These are phyloP conservation scores for Cephonodes hylas DNA, from an alignment of 2,888 invertebrate genomes.

Conservation along the genomic window DNA sequence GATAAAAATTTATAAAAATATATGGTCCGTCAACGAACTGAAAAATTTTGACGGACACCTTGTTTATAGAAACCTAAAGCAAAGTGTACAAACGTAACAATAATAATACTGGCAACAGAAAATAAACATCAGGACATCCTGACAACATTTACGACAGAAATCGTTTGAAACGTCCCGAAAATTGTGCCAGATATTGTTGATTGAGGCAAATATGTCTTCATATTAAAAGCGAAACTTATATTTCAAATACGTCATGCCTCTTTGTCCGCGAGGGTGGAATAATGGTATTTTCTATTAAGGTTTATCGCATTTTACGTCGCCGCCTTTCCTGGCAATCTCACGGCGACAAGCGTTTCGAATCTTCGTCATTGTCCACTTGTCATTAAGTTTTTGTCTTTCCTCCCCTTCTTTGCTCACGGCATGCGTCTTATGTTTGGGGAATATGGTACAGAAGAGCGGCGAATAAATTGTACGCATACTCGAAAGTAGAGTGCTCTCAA, in stretches of 20 bases:
- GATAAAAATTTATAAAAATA: too few species aligned
- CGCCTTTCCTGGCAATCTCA: conserved; percentile 56
- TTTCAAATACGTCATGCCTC: background rate
- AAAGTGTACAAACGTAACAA: too few species aligned
- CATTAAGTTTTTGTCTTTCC: conserved; percentile 78
- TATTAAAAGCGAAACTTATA: background rate
- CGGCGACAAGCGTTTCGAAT: conserved; percentile 75
- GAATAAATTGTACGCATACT: background rate
- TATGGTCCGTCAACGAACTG: too few species aligned
- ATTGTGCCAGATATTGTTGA: too few species aligned
- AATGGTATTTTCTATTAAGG: conserved; percentile 49
- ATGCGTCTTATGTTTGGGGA: conserved; percentile 44
- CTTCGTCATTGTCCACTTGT: conserved; percentile 77
- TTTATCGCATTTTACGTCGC: conserved; percentile 40
- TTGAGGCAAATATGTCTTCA: too few species aligned
- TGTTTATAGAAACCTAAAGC: too few species aligned
- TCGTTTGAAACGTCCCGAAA: too few species aligned
- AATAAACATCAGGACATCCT: too few species aligned
- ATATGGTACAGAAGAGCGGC: conserved; percentile 26
- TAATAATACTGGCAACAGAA: too few species aligned
- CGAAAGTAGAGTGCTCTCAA: background rate
- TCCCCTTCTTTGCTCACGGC: conserved; percentile 63
- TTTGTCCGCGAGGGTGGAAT: background rate
- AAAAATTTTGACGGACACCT: too few species aligned
- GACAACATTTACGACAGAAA: too few species aligned